phyloP scores from a whole-genome alignment of 1,140 invertebrate species.

The Papilio glaucus region DNA sequence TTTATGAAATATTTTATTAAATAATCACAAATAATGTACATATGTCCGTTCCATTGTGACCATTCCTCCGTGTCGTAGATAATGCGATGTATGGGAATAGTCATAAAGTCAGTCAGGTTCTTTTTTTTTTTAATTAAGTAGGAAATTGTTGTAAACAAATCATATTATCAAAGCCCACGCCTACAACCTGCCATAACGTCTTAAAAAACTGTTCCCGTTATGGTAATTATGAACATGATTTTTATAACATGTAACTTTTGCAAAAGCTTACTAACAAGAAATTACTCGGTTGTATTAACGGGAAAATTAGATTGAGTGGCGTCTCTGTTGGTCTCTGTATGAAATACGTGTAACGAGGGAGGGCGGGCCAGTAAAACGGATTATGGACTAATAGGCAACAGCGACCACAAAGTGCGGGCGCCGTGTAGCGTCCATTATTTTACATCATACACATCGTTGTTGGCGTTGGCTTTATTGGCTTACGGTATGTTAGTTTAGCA shows the following conservation, averaged over 20 bases:
- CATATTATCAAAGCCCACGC: too few relatives aligned
- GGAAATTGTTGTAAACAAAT: too few relatives aligned
- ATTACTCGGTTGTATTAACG: slow-evolving; percentile 9
- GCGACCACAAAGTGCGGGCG: slow-evolving; percentile 16
- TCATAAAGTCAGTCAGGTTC: too few relatives aligned
- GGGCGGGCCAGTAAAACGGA: slow-evolving; percentile 22
- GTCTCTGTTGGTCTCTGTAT: not conserved
- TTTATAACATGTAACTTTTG: not conserved
- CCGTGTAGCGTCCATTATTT: slow-evolving; percentile 5
- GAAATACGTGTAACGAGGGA: slow-evolving; percentile 24
- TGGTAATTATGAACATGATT: not conserved
- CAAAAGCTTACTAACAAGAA: slow-evolving; percentile 10
- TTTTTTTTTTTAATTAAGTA: too few relatives aligned
- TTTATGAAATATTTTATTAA: too few relatives aligned
- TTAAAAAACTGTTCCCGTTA: too few relatives aligned
- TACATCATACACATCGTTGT: not conserved
- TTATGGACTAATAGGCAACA: slow-evolving; percentile 16
- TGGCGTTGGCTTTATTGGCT: slow-evolving; percentile 1
- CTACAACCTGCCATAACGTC: too few relatives aligned
- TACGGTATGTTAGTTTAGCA: slow-evolving; percentile 18
- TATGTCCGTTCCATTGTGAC: too few relatives aligned
- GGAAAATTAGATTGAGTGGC: not conserved
- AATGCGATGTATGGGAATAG: too few relatives aligned
- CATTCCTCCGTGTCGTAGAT: too few relatives aligned
- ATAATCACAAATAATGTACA: too few relatives aligned